phyloP scores from a whole-genome alignment of 2,113 vertebrate species.

The Pluvianellus socialis region DNA sequence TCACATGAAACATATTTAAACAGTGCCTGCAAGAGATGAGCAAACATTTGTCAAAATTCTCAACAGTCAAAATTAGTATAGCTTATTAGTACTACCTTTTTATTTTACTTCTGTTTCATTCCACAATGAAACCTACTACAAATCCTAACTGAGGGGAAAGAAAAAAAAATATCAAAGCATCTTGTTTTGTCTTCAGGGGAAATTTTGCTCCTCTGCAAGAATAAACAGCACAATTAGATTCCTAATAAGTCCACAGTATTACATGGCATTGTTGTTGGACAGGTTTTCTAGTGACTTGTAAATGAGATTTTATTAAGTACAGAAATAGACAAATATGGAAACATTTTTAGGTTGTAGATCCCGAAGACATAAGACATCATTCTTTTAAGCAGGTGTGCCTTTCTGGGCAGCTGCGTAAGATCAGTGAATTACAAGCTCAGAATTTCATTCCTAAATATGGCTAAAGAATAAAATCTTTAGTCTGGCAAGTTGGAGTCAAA shows the following conservation, averaged over 20 bases:
- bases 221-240: not conserved
- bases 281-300: not conserved
- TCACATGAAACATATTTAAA: not conserved
- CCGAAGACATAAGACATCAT: conserved; percentile 8
- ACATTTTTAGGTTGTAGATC: not conserved
- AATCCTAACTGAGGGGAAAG: not conserved
- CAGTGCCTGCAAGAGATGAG: not conserved
- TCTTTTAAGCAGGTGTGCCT: conserved; percentile 65
- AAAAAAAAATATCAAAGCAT: not conserved
- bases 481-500: conserved; percentile 77
- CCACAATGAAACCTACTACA: not conserved
- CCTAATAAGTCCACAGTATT: not conserved
- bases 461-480: conserved; percentile 75
- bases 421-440: conserved; percentile 72
- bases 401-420: conserved; percentile 72
- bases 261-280: not conserved
- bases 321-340: conserved; percentile 11
- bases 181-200: not conserved
- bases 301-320: not conserved
- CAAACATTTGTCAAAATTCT: not conserved
- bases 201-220: not conserved
- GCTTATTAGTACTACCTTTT: not conserved
- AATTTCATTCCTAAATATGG: conserved; percentile 70
- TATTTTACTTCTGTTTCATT: not conserved
- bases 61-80: not conserved